Evolutionary conservation across 2,888 invertebrate genomes (phyloP).

Genomic region (Troglohyphantes excavatus): DNA sequence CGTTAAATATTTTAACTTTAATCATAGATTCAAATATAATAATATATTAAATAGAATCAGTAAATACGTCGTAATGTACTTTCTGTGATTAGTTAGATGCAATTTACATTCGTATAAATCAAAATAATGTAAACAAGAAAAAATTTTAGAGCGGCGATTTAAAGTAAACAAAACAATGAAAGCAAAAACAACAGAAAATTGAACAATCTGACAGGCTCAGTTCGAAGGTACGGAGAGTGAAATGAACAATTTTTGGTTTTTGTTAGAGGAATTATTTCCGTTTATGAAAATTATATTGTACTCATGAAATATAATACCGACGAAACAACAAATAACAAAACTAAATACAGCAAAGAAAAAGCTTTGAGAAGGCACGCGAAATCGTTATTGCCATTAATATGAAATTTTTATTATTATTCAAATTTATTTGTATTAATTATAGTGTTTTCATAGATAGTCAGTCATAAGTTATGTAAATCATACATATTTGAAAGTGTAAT

Average conservation of each 20-base stretch:
- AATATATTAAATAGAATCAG: no score
- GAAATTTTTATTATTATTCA: neutral
- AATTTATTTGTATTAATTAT: no score
- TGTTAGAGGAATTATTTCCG: no score
- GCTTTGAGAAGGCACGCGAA: constrained; percentile 67
- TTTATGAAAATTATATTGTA: neutral
- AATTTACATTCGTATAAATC: neutral
- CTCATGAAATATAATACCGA: constrained; percentile 24
- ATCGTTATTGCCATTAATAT: constrained; percentile 47
- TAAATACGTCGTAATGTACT: no score
- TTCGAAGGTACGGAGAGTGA: no score
- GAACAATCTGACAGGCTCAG: no score
- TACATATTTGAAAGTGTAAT: no score
- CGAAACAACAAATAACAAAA: constrained; percentile 39
- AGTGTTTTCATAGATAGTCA: no score
- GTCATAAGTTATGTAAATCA: no score
- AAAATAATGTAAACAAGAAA: neutral
- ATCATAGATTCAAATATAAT: no score
- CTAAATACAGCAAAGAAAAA: constrained; percentile 50
- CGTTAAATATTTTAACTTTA: no score
- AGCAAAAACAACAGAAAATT: no score
- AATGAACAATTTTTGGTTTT: neutral
- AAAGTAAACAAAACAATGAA: neutral
- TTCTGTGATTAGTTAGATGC: neutral
- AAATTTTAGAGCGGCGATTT: neutral